Conservation (phyloP, 2,888 invertebrate genomes). For the Dasysyrphus albostriatus region DNA sequence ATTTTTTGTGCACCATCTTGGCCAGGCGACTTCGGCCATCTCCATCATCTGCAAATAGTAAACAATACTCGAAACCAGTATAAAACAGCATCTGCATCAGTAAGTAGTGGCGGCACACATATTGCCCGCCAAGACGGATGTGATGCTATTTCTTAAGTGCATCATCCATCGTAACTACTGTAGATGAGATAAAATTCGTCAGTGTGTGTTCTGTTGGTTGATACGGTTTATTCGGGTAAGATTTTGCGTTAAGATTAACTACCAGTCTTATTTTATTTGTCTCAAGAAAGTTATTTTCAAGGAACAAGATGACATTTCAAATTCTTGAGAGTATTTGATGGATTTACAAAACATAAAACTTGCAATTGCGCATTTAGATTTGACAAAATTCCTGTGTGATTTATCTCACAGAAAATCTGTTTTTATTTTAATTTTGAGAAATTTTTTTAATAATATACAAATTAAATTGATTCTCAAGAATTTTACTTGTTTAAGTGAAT, state of each 20-base stretch:
- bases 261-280: conserved; percentile 5
- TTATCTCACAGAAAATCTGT: neutral
- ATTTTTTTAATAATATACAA: neutral
- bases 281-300: neutral
- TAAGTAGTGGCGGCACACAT: neutral
- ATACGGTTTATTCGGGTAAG: conserved; percentile 13
- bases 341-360: neutral
- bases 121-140: conserved; percentile 33
- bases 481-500: neutral
- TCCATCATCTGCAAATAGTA: conserved; percentile 29
- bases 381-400: neutral
- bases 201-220: neutral
- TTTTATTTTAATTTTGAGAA: neutral
- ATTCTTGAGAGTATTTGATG: neutral
- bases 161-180: neutral
- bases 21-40: conserved; percentile 14
- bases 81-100: conserved; percentile 7
- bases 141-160: conserved; percentile 34
- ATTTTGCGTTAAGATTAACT: conserved; percentile 13
- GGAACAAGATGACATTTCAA: neutral
- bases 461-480: neutral
- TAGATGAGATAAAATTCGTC: neutral
- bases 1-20: neutral
- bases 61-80: conserved; percentile 33
- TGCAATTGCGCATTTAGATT: neutral